Evolutionary conservation across 2,797 vertebrate genomes (phyloP), one percentile per base, ranked within the genome.

Genomic region (Lagocephalus sceleratus): DNA sequence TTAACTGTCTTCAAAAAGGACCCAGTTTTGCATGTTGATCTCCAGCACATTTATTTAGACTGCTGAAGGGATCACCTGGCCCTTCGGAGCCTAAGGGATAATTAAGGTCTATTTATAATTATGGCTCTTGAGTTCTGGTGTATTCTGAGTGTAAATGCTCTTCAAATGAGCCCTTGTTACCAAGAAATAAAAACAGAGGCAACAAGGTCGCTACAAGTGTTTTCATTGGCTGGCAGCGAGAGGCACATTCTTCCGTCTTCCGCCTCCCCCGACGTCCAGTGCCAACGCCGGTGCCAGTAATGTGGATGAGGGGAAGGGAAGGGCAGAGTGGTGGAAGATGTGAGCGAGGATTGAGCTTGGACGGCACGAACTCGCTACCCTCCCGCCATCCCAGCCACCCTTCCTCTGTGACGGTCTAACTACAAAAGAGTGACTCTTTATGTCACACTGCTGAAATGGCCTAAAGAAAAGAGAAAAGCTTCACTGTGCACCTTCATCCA

Each of bases 141-240:
- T 38, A 12, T 38, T 38, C 35, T 16, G 15, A 7, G 38, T 40
- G 39, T 40, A 17, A 40, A 40, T 16, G n/a, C 39, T 40, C 6
- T 17, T 16, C 16, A 40, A 40, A 40, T 17, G 39, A 17, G 5
- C 39, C n/a, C 39, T 16, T 17, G 15, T 16, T 40, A 40, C 39
- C 32, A 35, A 40, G 39, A 8, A 40, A 40, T 16, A 40, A 40
- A 40, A 40, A 40, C 39, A 40, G n/a, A 17, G 15, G 15, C 39
- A 40, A 40, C 39, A 35, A 35, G 32, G 32, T 3, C 23, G 7
- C 23, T 25, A 25, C 7, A 3, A 35, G 65, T 75, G 78, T 76
- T 85, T 84, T 81, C 66, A 69, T 47, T 71, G 71, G 74, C 32
- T 69, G 71, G 54, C 2, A 25, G 61, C 17, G 40, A 70, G 56